Percentiles rank a stretch among this genome's conserved stretches.
phyloP scores from a whole-genome alignment of 2,113 vertebrate species.

The Gulo gulo region DNA sequence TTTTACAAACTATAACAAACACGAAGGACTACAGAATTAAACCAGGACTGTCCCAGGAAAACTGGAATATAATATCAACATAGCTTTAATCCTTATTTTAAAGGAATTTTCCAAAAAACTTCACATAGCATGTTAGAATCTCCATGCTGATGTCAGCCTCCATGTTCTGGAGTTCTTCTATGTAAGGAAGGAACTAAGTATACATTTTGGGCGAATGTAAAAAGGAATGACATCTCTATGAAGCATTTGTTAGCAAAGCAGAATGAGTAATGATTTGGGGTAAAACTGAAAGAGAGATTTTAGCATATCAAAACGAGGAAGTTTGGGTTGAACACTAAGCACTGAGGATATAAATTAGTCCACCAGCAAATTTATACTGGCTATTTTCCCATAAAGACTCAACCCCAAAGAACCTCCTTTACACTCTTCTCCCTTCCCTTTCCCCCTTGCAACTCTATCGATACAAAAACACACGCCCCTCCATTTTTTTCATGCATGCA shows the following conservation, averaged over 20 bases:
- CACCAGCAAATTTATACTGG: not conserved
- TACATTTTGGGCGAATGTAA: not conserved
- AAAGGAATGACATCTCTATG: not conserved
- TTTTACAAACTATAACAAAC: not conserved
- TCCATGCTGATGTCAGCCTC: not conserved
- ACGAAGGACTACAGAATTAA: not conserved
- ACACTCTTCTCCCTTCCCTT: not conserved
- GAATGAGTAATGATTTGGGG: not conserved
- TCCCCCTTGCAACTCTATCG: not conserved
- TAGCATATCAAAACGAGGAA: not conserved
- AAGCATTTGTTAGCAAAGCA: not conserved
- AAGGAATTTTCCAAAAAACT: not conserved
- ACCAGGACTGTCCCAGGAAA: not conserved
- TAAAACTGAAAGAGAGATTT: not conserved
- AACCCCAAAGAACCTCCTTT: not conserved
- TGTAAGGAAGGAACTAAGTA: not conserved
- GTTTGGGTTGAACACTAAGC: not conserved
- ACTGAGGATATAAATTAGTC: not conserved
- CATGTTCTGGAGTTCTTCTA: not conserved
- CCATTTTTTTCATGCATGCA: not conserved
- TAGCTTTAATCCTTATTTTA: not conserved
- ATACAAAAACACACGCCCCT: not conserved
- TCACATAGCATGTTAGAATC: not conserved
- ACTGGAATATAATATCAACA: not conserved
- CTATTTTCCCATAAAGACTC: not conserved